A percentile compares a stretch with the other conserved stretches of the same genome.
phyloP scores from a whole-genome alignment of 2,888 invertebrate genomes.

The Drosophila vallismaia region DNA sequence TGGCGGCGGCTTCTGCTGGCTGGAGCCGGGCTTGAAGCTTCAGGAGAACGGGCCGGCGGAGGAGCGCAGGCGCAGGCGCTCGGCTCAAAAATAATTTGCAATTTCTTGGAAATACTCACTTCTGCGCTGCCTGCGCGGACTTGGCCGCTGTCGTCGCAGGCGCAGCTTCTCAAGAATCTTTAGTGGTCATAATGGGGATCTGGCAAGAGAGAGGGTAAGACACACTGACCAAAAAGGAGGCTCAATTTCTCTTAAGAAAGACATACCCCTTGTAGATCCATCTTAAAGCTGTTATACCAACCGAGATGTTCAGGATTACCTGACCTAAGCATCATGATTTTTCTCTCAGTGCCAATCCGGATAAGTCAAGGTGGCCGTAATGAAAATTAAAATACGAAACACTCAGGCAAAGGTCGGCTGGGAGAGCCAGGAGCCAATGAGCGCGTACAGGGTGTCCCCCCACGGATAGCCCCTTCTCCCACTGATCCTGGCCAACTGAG shows the following conservation, averaged over 20 bases:
- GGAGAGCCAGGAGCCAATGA: constrained; percentile 65
- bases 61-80: constrained; percentile 69
- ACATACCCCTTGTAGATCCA: too few species aligned
- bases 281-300: neutral
- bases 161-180: constrained; percentile 76
- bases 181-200: constrained; percentile 44
- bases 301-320: too few species aligned
- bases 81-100: constrained; percentile 81
- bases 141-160: constrained; percentile 51
- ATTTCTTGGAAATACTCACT: constrained; percentile 81
- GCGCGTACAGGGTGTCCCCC: constrained; percentile 52
- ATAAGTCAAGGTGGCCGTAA: constrained; percentile 62
- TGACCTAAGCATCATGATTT: neutral
- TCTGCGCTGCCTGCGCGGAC: constrained; percentile 66
- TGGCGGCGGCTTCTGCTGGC: constrained; percentile 62
- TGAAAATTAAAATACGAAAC: constrained; percentile 79
- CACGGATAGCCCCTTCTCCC: neutral
- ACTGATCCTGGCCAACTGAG: neutral
- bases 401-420: constrained; percentile 69
- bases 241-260: too few species aligned
- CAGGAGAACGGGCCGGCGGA: constrained; percentile 20
- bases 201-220: neutral
- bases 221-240: neutral
- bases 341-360: constrained; percentile 15
- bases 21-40: constrained; percentile 30